phyloP scores from a whole-genome alignment of 1,140 invertebrate genomes.

The Heliconius hewitsoni region DNA sequence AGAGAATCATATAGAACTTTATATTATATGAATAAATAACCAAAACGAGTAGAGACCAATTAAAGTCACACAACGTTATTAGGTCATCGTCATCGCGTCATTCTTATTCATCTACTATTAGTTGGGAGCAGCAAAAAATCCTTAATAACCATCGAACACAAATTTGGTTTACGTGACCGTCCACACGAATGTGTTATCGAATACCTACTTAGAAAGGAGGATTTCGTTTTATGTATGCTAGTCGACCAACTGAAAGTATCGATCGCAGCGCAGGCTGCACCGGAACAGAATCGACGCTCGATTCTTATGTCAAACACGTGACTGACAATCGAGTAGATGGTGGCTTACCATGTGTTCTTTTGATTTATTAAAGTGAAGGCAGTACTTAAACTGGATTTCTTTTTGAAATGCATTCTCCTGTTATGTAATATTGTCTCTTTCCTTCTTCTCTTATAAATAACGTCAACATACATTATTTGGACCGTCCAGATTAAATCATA shows the following conservation, averaged over 20 bases:
- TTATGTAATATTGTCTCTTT: no score
- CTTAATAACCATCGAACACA: neutral
- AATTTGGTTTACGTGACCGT: constrained; percentile 45
- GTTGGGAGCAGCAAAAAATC: neutral
- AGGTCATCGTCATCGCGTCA: constrained; percentile 5
- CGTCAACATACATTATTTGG: no score
- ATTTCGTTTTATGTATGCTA: constrained; percentile 15
- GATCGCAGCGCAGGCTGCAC: constrained; percentile 3
- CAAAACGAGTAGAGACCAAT: neutral
- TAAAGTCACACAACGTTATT: neutral
- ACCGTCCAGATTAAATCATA: no score
- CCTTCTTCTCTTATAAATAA: no score
- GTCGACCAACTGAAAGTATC: constrained; percentile 28
- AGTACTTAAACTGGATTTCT: no score
- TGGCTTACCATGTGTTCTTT: neutral
- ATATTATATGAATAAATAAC: neutral
- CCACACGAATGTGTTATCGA: constrained; percentile 41
- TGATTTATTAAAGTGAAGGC: no score
- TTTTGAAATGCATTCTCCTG: no score
- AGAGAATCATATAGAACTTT: neutral
- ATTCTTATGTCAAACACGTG: constrained; percentile 35
- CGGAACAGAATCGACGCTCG: constrained; percentile 32
- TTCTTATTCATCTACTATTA: constrained; percentile 21
- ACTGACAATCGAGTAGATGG: neutral
- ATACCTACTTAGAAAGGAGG: constrained; percentile 29